Conservation (phyloP, 2,113 vertebrate species). For the Festucalex cinctus region DNA sequence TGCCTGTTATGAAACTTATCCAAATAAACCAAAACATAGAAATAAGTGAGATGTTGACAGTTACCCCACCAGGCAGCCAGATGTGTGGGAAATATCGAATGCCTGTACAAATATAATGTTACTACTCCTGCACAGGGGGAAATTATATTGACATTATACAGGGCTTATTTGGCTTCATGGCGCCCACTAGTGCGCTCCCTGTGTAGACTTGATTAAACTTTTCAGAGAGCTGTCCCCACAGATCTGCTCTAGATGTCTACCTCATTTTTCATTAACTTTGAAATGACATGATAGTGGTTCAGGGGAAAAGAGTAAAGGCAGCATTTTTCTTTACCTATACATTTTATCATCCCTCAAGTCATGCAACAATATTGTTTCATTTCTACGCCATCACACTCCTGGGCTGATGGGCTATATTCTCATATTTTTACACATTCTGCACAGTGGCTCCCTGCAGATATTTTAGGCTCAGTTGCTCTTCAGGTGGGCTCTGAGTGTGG, state of each 20-base stretch:
- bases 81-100: not conserved
- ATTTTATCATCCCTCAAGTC: not conserved
- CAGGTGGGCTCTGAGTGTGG: slow-evolving; percentile 17
- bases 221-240: slow-evolving; percentile 5
- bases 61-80: not conserved
- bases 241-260: not conserved
- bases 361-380: not conserved
- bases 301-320: not conserved
- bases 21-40: not conserved
- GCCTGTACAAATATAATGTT: not conserved
- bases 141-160: not conserved
- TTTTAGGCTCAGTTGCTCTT: slow-evolving; percentile 26
- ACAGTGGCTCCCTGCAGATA: not conserved
- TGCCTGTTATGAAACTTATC: too few species aligned
- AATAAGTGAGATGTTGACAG: not conserved
- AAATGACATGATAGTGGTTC: not conserved
- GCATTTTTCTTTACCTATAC: slow-evolving; percentile 1
- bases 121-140: not conserved
- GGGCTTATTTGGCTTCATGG: not conserved
- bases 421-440: not conserved
- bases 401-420: not conserved
- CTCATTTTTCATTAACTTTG: not conserved
- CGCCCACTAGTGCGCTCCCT: not conserved
- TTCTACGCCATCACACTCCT: not conserved
- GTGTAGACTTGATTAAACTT: slow-evolving; percentile 2